Evolutionary conservation across 2,113 vertebrate species (phyloP), one percentile per base, ranked within the genome.

Genomic region (Oreocharis arfaki): DNA sequence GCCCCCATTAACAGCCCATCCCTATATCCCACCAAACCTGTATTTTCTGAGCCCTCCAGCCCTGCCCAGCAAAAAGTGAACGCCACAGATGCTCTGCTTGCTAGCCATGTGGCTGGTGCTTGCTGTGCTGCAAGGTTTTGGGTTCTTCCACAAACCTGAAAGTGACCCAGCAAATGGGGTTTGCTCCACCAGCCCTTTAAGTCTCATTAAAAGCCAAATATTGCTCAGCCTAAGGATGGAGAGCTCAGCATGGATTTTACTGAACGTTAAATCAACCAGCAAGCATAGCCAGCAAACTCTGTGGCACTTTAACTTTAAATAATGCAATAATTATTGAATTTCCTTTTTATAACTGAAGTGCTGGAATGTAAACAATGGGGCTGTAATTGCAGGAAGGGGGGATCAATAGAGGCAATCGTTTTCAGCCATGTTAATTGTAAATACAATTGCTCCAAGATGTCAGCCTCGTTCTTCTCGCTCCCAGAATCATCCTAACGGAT

Each of bases 281-380:
- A 97, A 98, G 98, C 97, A 94, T 96, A 98, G 98, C 98, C 97
- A 98, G 98, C 98, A 98, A 99, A 99, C 99, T 99, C 98, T 98
- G 98, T 98, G 98, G 98, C 98, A 98, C 99, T 99, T 99, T 99
- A 99, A 99, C 99, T 99, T 99, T 99, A 99, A 99, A 99, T 99
- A 99, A 99, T 99, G 99, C 99, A 99, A 99, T 99, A 99, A 99
- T 99, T 99, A 99, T 99, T 99, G 99, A 99, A 99, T 99, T 99
- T 98, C 98, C 98, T 99, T 99, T 98, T 99, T 99, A 99, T 99
- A 99, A 99, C 99, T 98, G 99, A 99, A 99, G 99, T 98, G 98
- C 99, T 99, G 98, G 99, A 99, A 99, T 99, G 99, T 99, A 99
- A 99, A 99, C 99, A 99, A 99, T 99, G 98, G 98, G 98, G 99